Conservation (phyloP, 2,113 vertebrate genomes). For the Pao palembangensis region DNA sequence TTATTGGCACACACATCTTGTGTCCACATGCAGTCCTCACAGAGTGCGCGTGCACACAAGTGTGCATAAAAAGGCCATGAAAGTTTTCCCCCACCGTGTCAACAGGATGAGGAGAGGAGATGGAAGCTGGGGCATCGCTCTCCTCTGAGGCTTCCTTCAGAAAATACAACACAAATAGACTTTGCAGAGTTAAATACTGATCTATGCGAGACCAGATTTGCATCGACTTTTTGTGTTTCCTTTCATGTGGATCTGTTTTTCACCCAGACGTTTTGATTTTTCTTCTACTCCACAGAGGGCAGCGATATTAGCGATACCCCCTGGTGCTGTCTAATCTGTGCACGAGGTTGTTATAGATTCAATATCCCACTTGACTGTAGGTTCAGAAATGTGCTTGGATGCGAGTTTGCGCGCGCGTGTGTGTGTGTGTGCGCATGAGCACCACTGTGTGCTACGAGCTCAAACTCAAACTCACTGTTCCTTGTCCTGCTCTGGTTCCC, state of each 20-base stretch:
- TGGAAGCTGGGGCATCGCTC: conserved; percentile 45
- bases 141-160: conserved; percentile 63
- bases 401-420: conserved; percentile 8
- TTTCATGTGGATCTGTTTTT: conserved; percentile 49
- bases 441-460: too few relatives aligned
- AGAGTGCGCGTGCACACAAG: not conserved
- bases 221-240: conserved; percentile 42
- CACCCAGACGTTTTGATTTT: conserved; percentile 41
- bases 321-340: conserved; percentile 35
- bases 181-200: conserved; percentile 41
- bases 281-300: conserved; percentile 31
- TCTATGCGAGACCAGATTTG: conserved; percentile 32
- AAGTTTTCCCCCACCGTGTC: conserved; percentile 48
- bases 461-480: conserved; percentile 44
- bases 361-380: not conserved
- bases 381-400: not conserved
- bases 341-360: conserved; percentile 25
- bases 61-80: conserved; percentile 33
- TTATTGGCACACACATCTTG: conserved; percentile 40
- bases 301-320: conserved; percentile 42
- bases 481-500: conserved; percentile 21
- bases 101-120: conserved; percentile 64
- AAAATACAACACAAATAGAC: conserved; percentile 65
- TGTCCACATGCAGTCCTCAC: conserved; percentile 35
- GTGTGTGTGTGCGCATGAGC: conserved; percentile 12